Percentiles rank a stretch among this genome's conserved stretches.
phyloP scores from a whole-genome alignment of 2,888 invertebrate genomes.

The Polymixis flavicincta region DNA sequence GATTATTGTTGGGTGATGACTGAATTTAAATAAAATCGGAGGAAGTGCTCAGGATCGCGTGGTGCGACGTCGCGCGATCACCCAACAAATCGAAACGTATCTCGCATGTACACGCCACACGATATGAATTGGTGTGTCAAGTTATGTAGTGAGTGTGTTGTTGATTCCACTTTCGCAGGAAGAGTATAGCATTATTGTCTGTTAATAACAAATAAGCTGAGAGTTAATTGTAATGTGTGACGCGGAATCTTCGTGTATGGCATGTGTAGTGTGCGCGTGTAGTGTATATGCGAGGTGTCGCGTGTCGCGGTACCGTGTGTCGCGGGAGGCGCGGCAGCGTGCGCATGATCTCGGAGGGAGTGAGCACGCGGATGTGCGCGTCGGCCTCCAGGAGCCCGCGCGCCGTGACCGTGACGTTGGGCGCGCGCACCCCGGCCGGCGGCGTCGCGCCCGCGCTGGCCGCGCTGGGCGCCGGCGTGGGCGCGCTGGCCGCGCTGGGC shows the following conservation, averaged over 20 bases:
- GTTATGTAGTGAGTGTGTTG: slow-evolving; percentile 2
- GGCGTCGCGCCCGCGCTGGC: slow-evolving; percentile 51
- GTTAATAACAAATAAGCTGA: not conserved
- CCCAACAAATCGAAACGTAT: slow-evolving; percentile 84
- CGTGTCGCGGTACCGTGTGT: slow-evolving; percentile 69
- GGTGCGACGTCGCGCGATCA: slow-evolving; percentile 83
- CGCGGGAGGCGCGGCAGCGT: slow-evolving; percentile 94
- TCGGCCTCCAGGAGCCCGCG: slow-evolving; percentile 91
- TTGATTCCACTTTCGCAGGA: not conserved
- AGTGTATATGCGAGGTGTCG: slow-evolving; percentile 67
- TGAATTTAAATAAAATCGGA: slow-evolving; percentile 70
- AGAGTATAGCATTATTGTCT: not conserved
- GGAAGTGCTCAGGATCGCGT: slow-evolving; percentile 80
- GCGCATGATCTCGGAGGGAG: slow-evolving; percentile 97
- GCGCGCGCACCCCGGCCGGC: slow-evolving; percentile 90
- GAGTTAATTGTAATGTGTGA: not conserved
- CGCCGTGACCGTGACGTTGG: slow-evolving; percentile 93
- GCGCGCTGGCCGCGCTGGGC: slow-evolving; percentile 50
- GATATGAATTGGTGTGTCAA: slow-evolving; percentile 14
- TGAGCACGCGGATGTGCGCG: slow-evolving; percentile 96
- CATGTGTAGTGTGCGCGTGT: slow-evolving; percentile 57
- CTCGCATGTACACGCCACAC: slow-evolving; percentile 85
- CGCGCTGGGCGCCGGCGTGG: slow-evolving; percentile 49
- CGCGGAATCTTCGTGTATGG: slow-evolving; percentile 34
- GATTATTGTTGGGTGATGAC: slow-evolving; percentile 86